Conservation (phyloP, 1,140 invertebrate genomes). For the Eufriesea mexicana region DNA sequence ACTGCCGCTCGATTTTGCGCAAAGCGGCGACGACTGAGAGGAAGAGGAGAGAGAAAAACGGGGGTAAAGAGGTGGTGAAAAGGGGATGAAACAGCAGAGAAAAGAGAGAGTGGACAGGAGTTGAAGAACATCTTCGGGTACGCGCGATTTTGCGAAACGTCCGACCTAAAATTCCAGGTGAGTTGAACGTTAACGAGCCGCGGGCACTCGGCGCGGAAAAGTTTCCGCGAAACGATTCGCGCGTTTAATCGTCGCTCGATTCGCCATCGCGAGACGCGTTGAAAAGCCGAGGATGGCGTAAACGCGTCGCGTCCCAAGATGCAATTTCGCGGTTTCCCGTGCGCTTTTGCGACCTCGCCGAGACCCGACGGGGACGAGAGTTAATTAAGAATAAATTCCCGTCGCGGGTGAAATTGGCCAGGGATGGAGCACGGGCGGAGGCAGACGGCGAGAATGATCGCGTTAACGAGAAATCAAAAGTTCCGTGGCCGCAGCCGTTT, state of each 20-base stretch:
- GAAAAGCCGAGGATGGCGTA: neutral
- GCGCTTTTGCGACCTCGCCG: no score
- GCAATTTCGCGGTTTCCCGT: neutral
- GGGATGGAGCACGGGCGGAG: neutral
- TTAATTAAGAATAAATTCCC: conserved; percentile 20
- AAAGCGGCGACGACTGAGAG: neutral
- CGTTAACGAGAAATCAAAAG: conserved; percentile 30
- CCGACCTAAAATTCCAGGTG: conserved; percentile 45
- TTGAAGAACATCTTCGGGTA: neutral
- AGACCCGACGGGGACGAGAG: no score
- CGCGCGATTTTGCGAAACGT: conserved; percentile 15
- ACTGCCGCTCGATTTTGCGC: conserved; percentile 48
- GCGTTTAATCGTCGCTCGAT: neutral
- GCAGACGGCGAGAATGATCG: neutral
- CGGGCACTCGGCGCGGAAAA: no score
- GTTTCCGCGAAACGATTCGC: neutral
- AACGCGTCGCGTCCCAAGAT: neutral
- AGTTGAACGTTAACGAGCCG: neutral
- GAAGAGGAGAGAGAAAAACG: neutral
- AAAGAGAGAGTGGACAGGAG: neutral
- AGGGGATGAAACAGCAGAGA: neutral
- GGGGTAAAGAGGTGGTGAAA: conserved; percentile 15
- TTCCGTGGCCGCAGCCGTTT: neutral
- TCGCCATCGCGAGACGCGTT: neutral
- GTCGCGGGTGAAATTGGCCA: neutral